phyloP scores from a whole-genome alignment of 1,140 invertebrate genomes.

The Colletes gigas region DNA sequence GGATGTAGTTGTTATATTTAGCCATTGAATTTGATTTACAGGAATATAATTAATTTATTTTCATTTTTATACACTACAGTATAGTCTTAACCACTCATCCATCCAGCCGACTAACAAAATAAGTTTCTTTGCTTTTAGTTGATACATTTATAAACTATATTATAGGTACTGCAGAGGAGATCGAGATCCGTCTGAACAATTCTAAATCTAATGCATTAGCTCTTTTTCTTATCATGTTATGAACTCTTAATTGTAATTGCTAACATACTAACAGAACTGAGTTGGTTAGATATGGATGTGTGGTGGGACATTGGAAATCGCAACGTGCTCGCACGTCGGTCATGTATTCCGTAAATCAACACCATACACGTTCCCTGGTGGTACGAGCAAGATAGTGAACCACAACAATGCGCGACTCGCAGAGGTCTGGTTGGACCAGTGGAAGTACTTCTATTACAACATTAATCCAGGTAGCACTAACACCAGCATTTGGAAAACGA shows the following conservation, averaged over 20 bases:
- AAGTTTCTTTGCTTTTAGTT: slow-evolving; percentile 61
- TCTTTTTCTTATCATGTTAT: slow-evolving; percentile 42
- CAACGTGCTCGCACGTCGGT: slow-evolving; percentile 95
- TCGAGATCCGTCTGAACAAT: slow-evolving; percentile 30
- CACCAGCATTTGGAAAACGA: slow-evolving; percentile 61
- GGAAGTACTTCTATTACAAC: slow-evolving; percentile 99
- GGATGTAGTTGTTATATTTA: slow-evolving; percentile 13
- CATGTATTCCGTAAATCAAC: slow-evolving; percentile 99
- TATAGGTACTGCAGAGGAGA: slow-evolving; percentile 58
- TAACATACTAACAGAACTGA: slow-evolving; percentile 80
- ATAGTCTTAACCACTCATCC: slow-evolving; percentile 81
- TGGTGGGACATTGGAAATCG: slow-evolving; percentile 94
- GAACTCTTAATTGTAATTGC: slow-evolving; percentile 54
- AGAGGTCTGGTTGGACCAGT: slow-evolving; percentile 98
- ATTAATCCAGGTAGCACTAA: slow-evolving; percentile 94
- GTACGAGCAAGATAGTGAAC: slow-evolving; percentile 98
- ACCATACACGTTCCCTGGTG: slow-evolving; percentile 99
- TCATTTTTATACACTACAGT: slow-evolving; percentile 45
- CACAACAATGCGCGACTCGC: slow-evolving; percentile 98
- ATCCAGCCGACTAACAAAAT: slow-evolving; percentile 78
- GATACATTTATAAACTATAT: slow-evolving; percentile 61
- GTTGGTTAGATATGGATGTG: slow-evolving; percentile 97
- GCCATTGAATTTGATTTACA: slow-evolving; percentile 38
- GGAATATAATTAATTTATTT: slow-evolving; percentile 41
- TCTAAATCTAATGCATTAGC: slow-evolving; percentile 34